phyloP scores from a whole-genome alignment of 2,888 invertebrate genomes.

The Heliconius ethilla region DNA sequence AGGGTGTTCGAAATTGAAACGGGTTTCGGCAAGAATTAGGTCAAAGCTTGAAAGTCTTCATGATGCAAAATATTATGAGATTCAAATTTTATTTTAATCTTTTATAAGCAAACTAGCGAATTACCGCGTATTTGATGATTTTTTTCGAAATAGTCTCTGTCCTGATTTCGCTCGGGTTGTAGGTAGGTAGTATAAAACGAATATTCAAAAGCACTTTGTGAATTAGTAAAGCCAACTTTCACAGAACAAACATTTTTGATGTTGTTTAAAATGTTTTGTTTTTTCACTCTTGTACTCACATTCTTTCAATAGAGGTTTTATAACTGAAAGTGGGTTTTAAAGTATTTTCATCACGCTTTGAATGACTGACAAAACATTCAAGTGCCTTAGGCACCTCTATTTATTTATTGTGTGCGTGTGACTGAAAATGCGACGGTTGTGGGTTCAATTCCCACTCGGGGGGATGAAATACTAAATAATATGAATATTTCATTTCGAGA shows the following conservation, averaged over 20 bases:
- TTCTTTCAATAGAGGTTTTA: background rate
- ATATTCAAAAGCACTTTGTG: conserved; percentile 8
- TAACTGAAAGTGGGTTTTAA: background rate
- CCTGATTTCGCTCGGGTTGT: background rate
- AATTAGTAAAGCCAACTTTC: background rate
- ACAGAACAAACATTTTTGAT: background rate
- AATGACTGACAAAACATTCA: no score
- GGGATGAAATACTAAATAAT: no score
- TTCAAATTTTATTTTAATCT: background rate
- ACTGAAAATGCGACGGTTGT: no score
- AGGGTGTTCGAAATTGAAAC: conserved; percentile 43
- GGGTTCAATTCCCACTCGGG: no score
- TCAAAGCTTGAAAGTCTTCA: conserved; percentile 68
- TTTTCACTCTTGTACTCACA: background rate
- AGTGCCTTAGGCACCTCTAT: no score
- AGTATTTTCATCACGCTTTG: background rate
- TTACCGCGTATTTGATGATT: background rate
- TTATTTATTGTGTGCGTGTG: no score
- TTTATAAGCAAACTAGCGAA: conserved; percentile 3
- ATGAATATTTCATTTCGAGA: no score
- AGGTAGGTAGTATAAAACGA: background rate
- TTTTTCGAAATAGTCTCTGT: background rate
- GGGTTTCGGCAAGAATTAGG: conserved; percentile 50
- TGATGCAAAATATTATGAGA: conserved; percentile 68
- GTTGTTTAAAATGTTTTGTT: background rate